Conservation (phyloP, 2,888 invertebrate genomes). For the Brachyopa scutellaris region DNA sequence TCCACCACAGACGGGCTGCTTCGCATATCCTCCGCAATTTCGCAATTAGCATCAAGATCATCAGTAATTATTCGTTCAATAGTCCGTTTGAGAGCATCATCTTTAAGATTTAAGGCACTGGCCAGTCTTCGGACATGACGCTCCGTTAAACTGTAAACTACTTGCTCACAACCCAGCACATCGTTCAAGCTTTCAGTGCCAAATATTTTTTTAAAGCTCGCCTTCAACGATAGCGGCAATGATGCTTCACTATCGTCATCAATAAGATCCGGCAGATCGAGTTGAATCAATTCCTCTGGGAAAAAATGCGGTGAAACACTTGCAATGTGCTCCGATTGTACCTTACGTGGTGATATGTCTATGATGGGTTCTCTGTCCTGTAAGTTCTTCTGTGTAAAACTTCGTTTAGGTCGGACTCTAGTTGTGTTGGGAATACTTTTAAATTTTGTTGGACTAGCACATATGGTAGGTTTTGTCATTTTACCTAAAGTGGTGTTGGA, state of each 20-base stretch:
- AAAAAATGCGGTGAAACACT: constrained; percentile 18
- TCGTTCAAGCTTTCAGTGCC: constrained; percentile 45
- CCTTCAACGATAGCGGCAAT: constrained; percentile 29
- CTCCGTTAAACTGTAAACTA: constrained; percentile 39
- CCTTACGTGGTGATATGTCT: background rate
- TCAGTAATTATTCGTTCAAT: constrained; percentile 34
- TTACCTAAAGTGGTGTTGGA: background rate
- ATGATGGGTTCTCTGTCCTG: constrained; percentile 4
- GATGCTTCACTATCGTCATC: constrained; percentile 13
- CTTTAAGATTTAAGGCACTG: constrained; percentile 21
- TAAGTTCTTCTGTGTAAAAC: background rate
- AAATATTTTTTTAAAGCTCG: constrained; percentile 33
- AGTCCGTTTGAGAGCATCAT: constrained; percentile 4
- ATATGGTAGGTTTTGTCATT: background rate
- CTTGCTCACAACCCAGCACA: constrained; percentile 47
- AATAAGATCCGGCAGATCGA: background rate
- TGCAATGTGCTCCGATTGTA: constrained; percentile 8
- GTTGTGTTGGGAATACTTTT: background rate
- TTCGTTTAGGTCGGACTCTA: background rate
- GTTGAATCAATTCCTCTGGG: background rate
- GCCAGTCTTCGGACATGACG: constrained; percentile 40
- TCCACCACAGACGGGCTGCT: constrained; percentile 40
- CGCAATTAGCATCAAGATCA: background rate
- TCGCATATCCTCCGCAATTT: background rate
- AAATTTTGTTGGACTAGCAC: background rate